phyloP scores from a whole-genome alignment of 64 coral and sea anemone genomes.

The Anthopleura sola region DNA sequence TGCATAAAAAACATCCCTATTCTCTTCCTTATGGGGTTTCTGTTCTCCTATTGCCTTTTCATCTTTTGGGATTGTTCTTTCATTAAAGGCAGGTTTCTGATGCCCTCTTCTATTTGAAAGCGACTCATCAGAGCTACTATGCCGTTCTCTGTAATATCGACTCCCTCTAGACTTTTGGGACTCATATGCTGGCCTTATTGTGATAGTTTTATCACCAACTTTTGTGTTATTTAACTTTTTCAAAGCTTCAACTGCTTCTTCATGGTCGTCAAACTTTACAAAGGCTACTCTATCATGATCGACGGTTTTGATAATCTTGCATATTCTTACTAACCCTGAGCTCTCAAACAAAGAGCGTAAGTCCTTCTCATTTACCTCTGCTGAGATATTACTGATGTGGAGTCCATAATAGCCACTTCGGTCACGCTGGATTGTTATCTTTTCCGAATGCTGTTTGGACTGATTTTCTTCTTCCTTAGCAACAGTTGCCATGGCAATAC shows the following conservation, averaged over 20 bases:
- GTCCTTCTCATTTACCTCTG: slow-evolving; percentile 7
- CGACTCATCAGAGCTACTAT: background rate
- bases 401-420: slow-evolving; percentile 37
- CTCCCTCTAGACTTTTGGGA: background rate
- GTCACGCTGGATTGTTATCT: slow-evolving; percentile 4
- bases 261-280: slow-evolving; percentile 10
- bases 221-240: slow-evolving; percentile 4
- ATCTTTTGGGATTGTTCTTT: background rate
- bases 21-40: background rate
- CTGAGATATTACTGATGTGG: slow-evolving; percentile 46
- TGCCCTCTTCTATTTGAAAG: background rate
- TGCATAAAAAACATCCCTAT: background rate
- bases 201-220: slow-evolving; percentile 9
- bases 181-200: slow-evolving; percentile 28
- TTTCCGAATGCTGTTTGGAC: background rate
- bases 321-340: slow-evolving; percentile 18
- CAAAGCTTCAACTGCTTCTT: slow-evolving; percentile 36
- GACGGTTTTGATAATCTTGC: slow-evolving; percentile 30
- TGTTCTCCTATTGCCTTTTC: background rate
- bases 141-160: background rate
- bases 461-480: background rate
- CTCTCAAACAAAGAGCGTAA: slow-evolving; percentile 7
- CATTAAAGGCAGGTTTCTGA: background rate
- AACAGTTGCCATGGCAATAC: background rate
- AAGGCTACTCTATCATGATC: slow-evolving; percentile 14